Evolutionary conservation across 2,888 invertebrate species (phyloP).

Genomic region (Synanthedon myopaeformis): DNA sequence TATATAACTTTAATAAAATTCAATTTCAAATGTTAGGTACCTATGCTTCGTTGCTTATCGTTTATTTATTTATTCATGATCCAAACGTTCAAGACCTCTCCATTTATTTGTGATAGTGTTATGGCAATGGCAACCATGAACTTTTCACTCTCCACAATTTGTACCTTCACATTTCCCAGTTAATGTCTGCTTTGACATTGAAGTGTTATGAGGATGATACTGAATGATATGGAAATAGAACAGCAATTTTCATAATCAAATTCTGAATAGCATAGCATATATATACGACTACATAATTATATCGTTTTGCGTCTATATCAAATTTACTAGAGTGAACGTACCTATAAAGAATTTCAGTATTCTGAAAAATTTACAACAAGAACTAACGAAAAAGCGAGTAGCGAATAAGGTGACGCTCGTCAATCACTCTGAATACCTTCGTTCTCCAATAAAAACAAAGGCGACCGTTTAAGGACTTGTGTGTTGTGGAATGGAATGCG

Average conservation of each 20-base stretch:
- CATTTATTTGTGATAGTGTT: too few relatives aligned
- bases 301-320: too few relatives aligned
- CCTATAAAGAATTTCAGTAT: too few relatives aligned
- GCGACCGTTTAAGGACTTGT: constrained; percentile 22
- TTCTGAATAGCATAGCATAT: not conserved
- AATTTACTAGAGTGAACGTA: too few relatives aligned
- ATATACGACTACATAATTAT: too few relatives aligned
- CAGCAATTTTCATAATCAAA: not conserved
- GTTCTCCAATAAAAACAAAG: constrained; percentile 18
- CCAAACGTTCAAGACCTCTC: too few relatives aligned
- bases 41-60: too few relatives aligned
- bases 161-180: constrained; percentile 11
- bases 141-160: constrained; percentile 6
- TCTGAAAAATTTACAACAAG: too few relatives aligned
- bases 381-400: not conserved
- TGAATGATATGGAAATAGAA: not conserved
- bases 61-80: too few relatives aligned
- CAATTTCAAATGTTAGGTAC: too few relatives aligned
- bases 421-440: not conserved
- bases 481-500: not conserved
- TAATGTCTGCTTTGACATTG: not conserved
- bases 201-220: not conserved
- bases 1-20: too few relatives aligned
- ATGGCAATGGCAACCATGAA: constrained; percentile 6
- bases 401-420: not conserved